A percentile compares a stretch with the other conserved stretches of the same genome.
phyloP scores from a whole-genome alignment of 1,140 invertebrate genomes.

The Tetragonula clypearis region DNA sequence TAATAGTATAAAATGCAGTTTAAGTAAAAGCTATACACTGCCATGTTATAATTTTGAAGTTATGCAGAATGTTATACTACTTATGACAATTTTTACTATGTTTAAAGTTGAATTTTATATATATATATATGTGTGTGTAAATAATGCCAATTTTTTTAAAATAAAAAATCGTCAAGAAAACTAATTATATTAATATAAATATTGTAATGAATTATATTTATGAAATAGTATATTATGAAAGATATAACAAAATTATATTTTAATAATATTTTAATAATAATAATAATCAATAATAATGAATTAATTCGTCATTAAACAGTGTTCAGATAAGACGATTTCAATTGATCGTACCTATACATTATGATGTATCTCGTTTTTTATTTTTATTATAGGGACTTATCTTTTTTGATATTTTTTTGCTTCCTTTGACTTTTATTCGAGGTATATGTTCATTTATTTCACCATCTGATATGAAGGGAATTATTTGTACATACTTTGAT shows the following conservation, averaged over 20 bases:
- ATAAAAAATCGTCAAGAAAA: constrained; percentile 36
- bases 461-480: not conserved
- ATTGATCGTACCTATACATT: not conserved
- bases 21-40: constrained; percentile 25
- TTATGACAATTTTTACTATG: constrained; percentile 4
- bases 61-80: constrained; percentile 3
- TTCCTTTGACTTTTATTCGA: not conserved
- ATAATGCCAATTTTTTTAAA: constrained; percentile 19
- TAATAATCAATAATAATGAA: not conserved
- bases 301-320: not conserved
- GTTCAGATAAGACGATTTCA: not conserved
- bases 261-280: not conserved
- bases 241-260: not conserved
- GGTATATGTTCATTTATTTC: not conserved
- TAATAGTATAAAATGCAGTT: not conserved
- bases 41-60: constrained; percentile 9
- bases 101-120: constrained; percentile 23
- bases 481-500: not conserved
- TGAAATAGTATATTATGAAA: not conserved
- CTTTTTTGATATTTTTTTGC: not conserved
- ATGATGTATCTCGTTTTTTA: not conserved
- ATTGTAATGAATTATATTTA: constrained; percentile 29
- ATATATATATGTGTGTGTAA: constrained; percentile 8
- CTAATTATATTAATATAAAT: constrained; percentile 31
- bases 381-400: not conserved